phyloP scores from a whole-genome alignment of 1,140 invertebrate species.

The Drosophila saltans region DNA sequence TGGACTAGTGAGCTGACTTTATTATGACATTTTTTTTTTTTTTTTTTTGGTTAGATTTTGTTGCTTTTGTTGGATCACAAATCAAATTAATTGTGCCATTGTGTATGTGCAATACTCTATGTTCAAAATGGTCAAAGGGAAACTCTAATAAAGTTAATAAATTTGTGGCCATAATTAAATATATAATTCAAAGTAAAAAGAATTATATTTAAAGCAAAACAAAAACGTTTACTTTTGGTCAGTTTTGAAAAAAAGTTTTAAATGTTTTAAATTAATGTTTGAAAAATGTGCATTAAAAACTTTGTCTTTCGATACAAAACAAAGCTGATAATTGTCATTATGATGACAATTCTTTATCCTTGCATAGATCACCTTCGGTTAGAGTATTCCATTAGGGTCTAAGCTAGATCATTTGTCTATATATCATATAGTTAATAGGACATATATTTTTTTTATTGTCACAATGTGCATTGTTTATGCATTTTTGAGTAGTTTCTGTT shows the following conservation, averaged over 20 bases:
- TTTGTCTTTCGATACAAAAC: too few species aligned
- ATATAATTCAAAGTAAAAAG: too few species aligned
- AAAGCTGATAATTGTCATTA: too few species aligned
- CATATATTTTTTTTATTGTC: background rate
- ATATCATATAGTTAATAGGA: background rate
- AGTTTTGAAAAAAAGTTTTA: too few species aligned
- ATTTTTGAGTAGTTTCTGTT: constrained; percentile 16
- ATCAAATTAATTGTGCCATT: background rate
- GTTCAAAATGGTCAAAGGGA: too few species aligned
- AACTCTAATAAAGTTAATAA: background rate
- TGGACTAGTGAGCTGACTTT: background rate
- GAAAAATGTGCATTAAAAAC: too few species aligned
- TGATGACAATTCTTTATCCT: too few species aligned
- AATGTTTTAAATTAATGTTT: too few species aligned
- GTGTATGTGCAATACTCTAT: background rate
- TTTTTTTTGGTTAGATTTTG: background rate
- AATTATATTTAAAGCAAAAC: too few species aligned
- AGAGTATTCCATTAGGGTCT: background rate
- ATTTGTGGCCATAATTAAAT: background rate
- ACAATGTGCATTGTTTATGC: constrained; percentile 26
- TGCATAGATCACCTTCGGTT: too few species aligned
- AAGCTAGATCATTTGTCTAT: background rate
- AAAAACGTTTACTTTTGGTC: too few species aligned
- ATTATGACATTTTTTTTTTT: constrained; percentile 1
- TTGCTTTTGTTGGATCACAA: background rate